Evolutionary conservation across 1,140 invertebrate genomes (phyloP), one percentile per base, ranked within the genome.

Genomic region (Asobara japonica): DNA sequence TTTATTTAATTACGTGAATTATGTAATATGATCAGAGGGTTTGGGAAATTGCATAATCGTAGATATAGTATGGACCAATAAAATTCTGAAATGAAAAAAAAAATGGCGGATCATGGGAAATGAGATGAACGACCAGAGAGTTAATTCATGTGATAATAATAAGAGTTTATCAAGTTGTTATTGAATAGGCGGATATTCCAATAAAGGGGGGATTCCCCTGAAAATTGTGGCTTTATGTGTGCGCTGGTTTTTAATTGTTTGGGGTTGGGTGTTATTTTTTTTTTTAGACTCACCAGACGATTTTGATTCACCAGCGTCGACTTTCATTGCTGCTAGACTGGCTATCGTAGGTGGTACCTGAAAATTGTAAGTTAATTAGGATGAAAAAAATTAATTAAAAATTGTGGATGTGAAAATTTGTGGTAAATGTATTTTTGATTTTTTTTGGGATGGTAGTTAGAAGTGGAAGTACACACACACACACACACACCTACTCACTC

Each of bases 121-220:
- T 56, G 22, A 56, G 22, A 22, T 13, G 51, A 18, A 18, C 11
- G 31, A 20, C n/a, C 22, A 22, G 31, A 20, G 13, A 11, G 31
- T 31, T 36, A 77, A 85, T 86, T 86, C 84, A 83, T 83, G 86
- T 83, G 79, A 87, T 87, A 85, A 87, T n/a, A n/a, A n/a, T n/a
- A n/a, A n/a, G n/a, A n/a, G n/a, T 87, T 87, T 84, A 56, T 69
- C 31, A 56, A 56, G 51, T 81, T 80, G 84, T 86, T 85, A 86
- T 86, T 84, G 83, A 84, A 83, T 85, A 82, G 84, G 86, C 85
- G 86, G 85, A 87, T 87, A 87, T 87, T 86, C 80, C 83, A 86
- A 87, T 86, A 86, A 86, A 87, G 81, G 81, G 84, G 85, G 83
- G 83, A 84, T 78, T 79, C 79, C 75, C 78, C 77, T 74, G 56